Evolutionary conservation across 1,140 invertebrate species (phyloP).

Genomic region (Heliconius congener): DNA sequence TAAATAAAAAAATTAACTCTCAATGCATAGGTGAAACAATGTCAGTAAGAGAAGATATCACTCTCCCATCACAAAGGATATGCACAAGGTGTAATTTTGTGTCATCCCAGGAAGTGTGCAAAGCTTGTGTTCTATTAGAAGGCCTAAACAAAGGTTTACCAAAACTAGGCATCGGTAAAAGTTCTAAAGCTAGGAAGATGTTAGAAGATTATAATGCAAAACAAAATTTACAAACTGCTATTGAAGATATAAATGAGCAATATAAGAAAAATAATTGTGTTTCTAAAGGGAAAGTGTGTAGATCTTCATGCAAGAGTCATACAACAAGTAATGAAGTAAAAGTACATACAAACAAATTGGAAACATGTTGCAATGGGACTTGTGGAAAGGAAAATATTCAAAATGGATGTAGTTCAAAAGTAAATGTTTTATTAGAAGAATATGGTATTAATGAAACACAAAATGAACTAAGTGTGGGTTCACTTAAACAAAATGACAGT

Average conservation of each 20-base stretch:
- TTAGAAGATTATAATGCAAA: constrained; percentile 76
- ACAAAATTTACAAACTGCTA: constrained; percentile 43
- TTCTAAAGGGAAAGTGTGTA: constrained; percentile 46
- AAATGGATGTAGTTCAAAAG: constrained; percentile 45
- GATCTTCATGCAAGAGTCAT: constrained; percentile 38
- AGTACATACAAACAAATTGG: constrained; percentile 21
- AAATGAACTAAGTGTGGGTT: constrained; percentile 7
- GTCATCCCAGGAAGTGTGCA: constrained; percentile 97
- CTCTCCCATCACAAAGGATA: constrained; percentile 89
- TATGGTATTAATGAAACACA: constrained; percentile 47
- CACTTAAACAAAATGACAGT: constrained; percentile 10
- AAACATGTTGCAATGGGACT: constrained; percentile 53
- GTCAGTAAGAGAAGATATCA: constrained; percentile 89
- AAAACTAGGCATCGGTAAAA: constrained; percentile 92
- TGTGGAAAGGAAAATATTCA: constrained; percentile 40
- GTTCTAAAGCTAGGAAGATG: constrained; percentile 88
- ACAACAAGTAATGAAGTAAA: constrained; percentile 11
- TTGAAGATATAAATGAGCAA: constrained; percentile 55
- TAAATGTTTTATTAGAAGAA: constrained; percentile 53
- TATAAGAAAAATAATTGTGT: constrained; percentile 45
- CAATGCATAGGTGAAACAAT: constrained; percentile 90
- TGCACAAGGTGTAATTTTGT: constrained; percentile 96
- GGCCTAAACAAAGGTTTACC: constrained; percentile 97
- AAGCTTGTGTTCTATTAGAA: constrained; percentile 97
- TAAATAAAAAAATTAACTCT: neutral